Evolutionary conservation across 2,888 invertebrate genomes (phyloP), one percentile per base, ranked within the genome.

Genomic region (Drosophila phalerata): DNA sequence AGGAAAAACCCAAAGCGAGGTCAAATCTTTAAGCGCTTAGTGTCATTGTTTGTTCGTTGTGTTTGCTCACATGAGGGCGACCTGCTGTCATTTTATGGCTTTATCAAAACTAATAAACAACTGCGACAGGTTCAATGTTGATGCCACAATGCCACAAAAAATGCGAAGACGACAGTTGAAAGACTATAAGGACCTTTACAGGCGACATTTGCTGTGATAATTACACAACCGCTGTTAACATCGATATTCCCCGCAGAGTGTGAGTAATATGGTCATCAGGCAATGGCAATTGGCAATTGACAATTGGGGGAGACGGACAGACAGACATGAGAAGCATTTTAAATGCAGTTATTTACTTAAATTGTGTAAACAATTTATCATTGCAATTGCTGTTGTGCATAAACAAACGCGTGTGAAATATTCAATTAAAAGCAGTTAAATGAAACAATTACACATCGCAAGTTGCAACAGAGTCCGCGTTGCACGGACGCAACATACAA

Each of bases 361-460:
- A 77, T 53, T 61, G 79, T 70, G 79, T 73, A 81, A 88, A 83
- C 81, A 83, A 77, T 85, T 80, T 77, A 85, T 77, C 78, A 82
- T 45, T 47, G 74, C 34, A 51, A 38, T 38, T 60, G 60, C 38
- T 17, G 40, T 22, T 42, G 58, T 62, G 63, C 65, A 80, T 63
- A 80, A 71, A 72, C 84, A 73, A 72, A 70, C 70, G 51, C 62
- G 57, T 42, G 69, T 73, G 82, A 81, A 77, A 87, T 85, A 84
- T 84, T 84, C 85, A 84, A 84, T 84, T 88, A 88, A 85, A 87
- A 47, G 69, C 69, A 77, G 79, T 82, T 78, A 87, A 85, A 80
- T 73, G 82, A 82, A 85, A 87, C 85, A 85, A 85, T 87, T 85
- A 80, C 70, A 78, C 65, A 58, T 40, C 53, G 40, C n/a, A 22